Percentiles rank a stretch among this genome's conserved stretches.
Evolutionary conservation across 2,888 invertebrate genomes (phyloP).

Genomic region (Pemphredon lugubris): DNA sequence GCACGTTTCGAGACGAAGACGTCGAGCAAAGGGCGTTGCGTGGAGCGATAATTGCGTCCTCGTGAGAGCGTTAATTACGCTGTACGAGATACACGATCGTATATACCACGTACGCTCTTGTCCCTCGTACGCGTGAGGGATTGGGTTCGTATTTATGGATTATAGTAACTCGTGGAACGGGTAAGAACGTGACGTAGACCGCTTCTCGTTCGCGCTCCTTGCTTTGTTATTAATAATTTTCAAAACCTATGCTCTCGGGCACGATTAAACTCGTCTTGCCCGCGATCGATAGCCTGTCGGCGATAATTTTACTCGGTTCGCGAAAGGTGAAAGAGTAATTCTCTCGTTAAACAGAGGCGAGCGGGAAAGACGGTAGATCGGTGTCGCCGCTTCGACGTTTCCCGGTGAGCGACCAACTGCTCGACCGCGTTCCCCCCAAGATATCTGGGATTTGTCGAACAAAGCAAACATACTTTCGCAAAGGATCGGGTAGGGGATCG

Average conservation of each 20-base stretch:
- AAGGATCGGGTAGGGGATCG: constrained; percentile 24
- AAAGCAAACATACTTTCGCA: background rate
- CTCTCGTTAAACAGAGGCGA: constrained; percentile 12
- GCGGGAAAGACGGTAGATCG: background rate
- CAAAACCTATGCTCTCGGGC: background rate
- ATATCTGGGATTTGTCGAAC: background rate
- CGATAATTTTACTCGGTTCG: background rate
- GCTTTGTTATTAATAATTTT: background rate
- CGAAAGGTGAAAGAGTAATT: constrained; percentile 12
- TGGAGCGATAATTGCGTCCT: background rate
- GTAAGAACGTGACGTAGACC: too few relatives aligned
- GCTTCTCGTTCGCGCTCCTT: too few relatives aligned
- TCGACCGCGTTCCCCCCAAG: background rate
- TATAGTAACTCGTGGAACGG: too few relatives aligned
- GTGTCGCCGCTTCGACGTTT: background rate
- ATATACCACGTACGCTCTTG: too few relatives aligned
- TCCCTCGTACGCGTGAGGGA: too few relatives aligned
- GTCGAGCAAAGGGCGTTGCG: too few relatives aligned
- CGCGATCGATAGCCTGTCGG: background rate
- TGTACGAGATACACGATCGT: too few relatives aligned
- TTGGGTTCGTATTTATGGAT: too few relatives aligned
- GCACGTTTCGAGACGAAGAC: too few relatives aligned
- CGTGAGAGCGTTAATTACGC: too few relatives aligned
- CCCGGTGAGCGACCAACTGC: background rate
- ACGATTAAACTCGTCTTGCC: background rate